A percentile compares a stretch with the other conserved stretches of the same genome.
Conservation (phyloP, 2,113 vertebrate species). For the Nestor notabilis region DNA sequence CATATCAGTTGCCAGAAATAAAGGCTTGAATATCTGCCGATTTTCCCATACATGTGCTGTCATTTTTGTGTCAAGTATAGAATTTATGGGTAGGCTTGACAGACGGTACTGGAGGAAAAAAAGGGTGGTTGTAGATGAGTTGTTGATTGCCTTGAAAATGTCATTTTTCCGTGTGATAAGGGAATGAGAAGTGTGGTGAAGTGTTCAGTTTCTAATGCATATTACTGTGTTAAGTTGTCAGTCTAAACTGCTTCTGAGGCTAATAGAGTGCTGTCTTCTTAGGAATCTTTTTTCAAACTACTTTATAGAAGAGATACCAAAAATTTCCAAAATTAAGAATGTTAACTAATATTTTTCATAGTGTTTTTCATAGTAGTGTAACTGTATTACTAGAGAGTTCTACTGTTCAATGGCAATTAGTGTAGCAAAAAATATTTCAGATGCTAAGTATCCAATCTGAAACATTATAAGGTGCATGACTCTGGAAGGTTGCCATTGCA, state of each 20-base stretch:
- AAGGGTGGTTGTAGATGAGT: background rate
- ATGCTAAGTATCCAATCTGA: background rate
- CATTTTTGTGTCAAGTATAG: slow-evolving; percentile 21
- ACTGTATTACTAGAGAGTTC: background rate
- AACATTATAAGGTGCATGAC: background rate
- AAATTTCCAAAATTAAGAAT: background rate
- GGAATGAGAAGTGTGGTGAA: slow-evolving; percentile 32
- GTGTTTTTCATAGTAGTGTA: background rate
- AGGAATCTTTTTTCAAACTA: background rate
- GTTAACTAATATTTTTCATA: background rate
- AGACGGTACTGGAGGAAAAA: slow-evolving; percentile 5
- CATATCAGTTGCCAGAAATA: background rate
- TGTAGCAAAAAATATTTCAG: background rate
- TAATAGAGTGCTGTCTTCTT: background rate
- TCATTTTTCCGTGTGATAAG: slow-evolving; percentile 7
- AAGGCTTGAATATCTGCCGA: background rate
- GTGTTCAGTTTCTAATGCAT: background rate
- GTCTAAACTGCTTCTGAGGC: background rate
- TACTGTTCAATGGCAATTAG: background rate
- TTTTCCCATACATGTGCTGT: background rate
- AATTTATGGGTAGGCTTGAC: slow-evolving; percentile 21
- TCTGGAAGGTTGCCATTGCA: background rate
- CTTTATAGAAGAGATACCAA: background rate
- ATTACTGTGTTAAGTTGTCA: background rate
- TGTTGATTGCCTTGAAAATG: slow-evolving; percentile 57